Conservation (phyloP, 2,113 vertebrate genomes). For the Pelmatolapia mariae region DNA sequence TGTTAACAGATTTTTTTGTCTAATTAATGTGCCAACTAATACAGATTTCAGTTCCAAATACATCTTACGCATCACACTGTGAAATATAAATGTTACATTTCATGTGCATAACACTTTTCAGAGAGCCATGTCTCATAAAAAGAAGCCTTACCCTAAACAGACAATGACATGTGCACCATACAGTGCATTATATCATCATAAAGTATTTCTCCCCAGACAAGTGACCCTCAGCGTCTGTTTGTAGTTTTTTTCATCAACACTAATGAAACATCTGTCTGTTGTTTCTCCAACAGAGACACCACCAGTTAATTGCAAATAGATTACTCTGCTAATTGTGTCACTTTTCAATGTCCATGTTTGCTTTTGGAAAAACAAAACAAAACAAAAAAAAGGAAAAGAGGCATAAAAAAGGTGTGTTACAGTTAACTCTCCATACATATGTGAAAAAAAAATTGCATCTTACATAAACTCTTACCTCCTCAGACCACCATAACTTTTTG, state of each 20-base stretch:
- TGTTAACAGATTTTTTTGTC: slow-evolving; percentile 12
- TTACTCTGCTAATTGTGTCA: slow-evolving; percentile 56
- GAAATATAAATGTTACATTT: neutral
- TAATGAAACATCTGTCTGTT: slow-evolving; percentile 65
- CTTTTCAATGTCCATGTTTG: slow-evolving; percentile 37
- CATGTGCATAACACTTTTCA: neutral
- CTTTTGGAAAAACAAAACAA: neutral
- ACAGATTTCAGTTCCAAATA: neutral
- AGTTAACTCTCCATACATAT: neutral
- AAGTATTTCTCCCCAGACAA: slow-evolving; percentile 48
- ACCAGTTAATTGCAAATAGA: slow-evolving; percentile 54
- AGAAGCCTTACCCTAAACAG: neutral
- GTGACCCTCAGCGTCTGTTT: slow-evolving; percentile 60
- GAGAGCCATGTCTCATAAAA: neutral
- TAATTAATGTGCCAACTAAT: slow-evolving; percentile 15
- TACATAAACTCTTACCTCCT: neutral
- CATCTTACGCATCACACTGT: neutral
- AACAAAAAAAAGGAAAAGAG: neutral
- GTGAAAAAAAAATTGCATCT: neutral
- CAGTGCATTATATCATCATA: slow-evolving; percentile 31
- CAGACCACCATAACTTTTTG: neutral
- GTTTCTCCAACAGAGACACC: slow-evolving; percentile 33
- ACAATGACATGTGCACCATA: slow-evolving; percentile 11
- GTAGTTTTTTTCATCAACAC: slow-evolving; percentile 49
- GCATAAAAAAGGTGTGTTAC: neutral